Evolutionary conservation across 2,113 vertebrate species (phyloP).

Genomic region (Ardeotis arabs): DNA sequence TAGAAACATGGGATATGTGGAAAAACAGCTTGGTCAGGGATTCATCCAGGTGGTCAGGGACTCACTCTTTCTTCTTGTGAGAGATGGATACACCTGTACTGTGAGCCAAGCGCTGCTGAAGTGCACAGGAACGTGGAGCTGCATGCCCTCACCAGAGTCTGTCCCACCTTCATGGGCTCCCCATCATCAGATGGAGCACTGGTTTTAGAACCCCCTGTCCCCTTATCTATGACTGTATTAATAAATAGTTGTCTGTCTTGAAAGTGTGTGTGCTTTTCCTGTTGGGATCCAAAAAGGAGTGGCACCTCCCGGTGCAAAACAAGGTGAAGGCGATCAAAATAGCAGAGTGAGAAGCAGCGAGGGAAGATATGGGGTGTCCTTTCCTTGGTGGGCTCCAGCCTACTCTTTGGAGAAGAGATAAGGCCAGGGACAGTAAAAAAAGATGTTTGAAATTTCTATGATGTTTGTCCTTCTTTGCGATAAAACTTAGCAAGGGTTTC

Average conservation of each 20-base stretch:
- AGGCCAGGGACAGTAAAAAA: neutral
- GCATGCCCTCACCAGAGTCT: neutral
- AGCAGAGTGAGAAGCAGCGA: neutral
- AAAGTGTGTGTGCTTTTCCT: neutral
- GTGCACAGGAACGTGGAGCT: accelerated
- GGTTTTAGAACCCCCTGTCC: neutral
- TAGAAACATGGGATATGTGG: neutral
- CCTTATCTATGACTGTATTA: neutral
- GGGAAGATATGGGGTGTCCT: neutral
- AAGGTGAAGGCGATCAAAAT: neutral
- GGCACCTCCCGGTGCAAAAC: neutral
- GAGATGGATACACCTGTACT: neutral
- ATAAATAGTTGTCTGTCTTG: neutral
- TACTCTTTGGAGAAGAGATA: neutral
- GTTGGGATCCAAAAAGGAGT: neutral
- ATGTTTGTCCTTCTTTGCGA: neutral
- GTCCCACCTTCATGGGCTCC: neutral
- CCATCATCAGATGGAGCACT: accelerated
- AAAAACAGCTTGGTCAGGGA: neutral
- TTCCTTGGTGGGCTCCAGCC: neutral
- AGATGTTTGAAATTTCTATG: neutral
- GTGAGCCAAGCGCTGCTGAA: neutral
- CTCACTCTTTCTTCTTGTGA: neutral
- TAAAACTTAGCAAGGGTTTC: neutral
- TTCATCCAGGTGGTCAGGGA: neutral